A percentile compares a stretch with the other conserved stretches of the same genome.
Conservation (phyloP, 2,797 vertebrate genomes). For the Liasis olivaceus region DNA sequence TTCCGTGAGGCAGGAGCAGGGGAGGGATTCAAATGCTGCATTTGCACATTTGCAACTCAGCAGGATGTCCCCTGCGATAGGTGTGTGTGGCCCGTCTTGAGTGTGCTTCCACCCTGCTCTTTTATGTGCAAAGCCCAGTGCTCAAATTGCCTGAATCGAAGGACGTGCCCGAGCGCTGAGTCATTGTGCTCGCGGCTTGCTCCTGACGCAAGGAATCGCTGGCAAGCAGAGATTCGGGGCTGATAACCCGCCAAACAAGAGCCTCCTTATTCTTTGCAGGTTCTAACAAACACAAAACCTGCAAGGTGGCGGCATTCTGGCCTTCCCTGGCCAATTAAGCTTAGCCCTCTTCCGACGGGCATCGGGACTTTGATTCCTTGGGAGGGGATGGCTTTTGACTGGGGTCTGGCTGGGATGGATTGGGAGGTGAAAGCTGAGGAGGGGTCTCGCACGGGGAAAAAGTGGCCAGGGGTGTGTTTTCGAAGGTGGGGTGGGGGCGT, state of each 20-base stretch:
- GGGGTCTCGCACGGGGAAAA: background rate
- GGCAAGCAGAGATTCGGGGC: background rate
- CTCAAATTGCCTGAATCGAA: too few species aligned
- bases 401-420: background rate
- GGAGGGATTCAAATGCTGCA: background rate
- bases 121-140: background rate
- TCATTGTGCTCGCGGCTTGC: background rate
- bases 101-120: background rate
- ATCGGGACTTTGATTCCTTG: background rate
- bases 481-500: background rate
- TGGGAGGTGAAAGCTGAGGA: background rate
- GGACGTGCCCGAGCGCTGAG: too few species aligned
- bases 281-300: rapidly evolving
- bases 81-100: background rate
- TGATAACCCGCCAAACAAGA: background rate
- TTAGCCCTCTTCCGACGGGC: background rate
- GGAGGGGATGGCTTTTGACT: background rate
- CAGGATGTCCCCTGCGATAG: too few species aligned
- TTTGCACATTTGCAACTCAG: too few species aligned
- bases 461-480: too few species aligned
- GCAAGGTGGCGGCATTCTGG: background rate
- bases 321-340: too few species aligned
- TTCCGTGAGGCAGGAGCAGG: background rate
- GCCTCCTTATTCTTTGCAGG: rapidly evolving
- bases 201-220: background rate